A percentile compares a stretch with the other conserved stretches of the same genome.
These are phyloP conservation scores for Tipula confusa DNA, from an alignment of 2,888 invertebrate genomes.

Conservation along the genomic window DNA sequence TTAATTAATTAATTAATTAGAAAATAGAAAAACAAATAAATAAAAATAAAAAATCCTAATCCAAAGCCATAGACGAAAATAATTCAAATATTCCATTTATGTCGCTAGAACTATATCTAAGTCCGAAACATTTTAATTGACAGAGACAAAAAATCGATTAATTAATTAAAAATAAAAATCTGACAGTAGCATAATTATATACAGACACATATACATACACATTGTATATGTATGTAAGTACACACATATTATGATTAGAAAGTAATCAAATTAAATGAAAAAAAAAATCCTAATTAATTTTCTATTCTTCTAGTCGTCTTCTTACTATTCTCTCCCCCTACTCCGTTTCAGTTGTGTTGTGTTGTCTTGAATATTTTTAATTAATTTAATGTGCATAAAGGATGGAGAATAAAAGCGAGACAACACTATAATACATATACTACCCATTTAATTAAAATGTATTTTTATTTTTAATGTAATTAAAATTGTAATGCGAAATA, in stretches of 20 bases:
- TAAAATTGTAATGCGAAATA: neutral
- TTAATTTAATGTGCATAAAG: slow-evolving; percentile 20
- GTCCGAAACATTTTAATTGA: slow-evolving; percentile 8
- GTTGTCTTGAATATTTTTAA: neutral
- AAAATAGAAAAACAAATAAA: neutral
- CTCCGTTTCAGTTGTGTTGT: neutral
- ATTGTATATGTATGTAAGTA: neutral
- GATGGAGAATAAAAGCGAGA: neutral
- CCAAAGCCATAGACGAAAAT: neutral
- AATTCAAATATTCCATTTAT: neutral
- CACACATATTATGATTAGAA: slow-evolving; percentile 14
- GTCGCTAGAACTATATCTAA: neutral
- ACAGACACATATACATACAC: neutral
- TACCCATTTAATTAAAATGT: slow-evolving; percentile 16
- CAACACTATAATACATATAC: neutral
- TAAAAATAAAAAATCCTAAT: neutral
- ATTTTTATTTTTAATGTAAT: slow-evolving; percentile 20
- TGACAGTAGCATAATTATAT: neutral
- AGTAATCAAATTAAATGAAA: slow-evolving; percentile 15
- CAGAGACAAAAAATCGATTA: slow-evolving; percentile 20
- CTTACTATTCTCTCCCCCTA: neutral
- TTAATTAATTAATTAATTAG: slow-evolving; percentile 25
- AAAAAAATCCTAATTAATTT: slow-evolving; percentile 21
- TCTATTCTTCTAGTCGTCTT: neutral
- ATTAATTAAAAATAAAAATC: slow-evolving; percentile 13